These are phyloP conservation scores for Nyctereutes procyonoides DNA, from an alignment of 2,113 vertebrate species.

Conservation along the genomic window DNA sequence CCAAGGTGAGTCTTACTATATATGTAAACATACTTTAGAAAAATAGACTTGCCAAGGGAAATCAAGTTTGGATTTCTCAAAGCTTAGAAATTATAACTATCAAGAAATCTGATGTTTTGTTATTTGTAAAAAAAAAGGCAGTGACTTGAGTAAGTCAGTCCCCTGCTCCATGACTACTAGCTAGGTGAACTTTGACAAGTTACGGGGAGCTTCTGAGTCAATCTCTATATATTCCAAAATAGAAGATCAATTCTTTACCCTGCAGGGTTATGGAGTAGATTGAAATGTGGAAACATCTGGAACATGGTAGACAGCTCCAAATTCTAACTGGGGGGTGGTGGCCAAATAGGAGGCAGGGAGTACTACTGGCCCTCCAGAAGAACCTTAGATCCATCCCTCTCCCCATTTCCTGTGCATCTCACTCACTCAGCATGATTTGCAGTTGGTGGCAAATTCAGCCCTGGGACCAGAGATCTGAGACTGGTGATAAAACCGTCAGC, in stretches of 20 bases:
- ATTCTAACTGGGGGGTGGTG: not conserved
- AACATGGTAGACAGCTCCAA: not conserved
- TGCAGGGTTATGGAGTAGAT: not conserved
- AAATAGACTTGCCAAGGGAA: not conserved
- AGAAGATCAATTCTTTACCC: not conserved
- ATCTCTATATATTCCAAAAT: not conserved
- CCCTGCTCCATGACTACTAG: not conserved
- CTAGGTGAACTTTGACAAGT: not conserved
- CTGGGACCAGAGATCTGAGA: slow-evolving; percentile 65
- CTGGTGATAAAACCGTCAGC: slow-evolving; percentile 70
- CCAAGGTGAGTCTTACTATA: not conserved
- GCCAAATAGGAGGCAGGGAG: not conserved
- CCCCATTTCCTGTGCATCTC: not conserved
- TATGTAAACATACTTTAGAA: not conserved
- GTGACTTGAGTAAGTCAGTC: not conserved
- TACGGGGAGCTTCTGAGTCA: not conserved
- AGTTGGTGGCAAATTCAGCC: slow-evolving; percentile 63
- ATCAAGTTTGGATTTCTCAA: not conserved
- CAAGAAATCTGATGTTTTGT: not conserved
- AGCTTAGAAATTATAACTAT: not conserved
- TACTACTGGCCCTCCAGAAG: not conserved
- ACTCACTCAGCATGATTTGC: slow-evolving; percentile 70
- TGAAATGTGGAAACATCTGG: not conserved
- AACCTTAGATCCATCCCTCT: not conserved
- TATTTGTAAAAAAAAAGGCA: not conserved